Evolutionary conservation across 2,888 invertebrate species (phyloP), one percentile per base, ranked within the genome.

Genomic region (Acanthosepion lycidas): DNA sequence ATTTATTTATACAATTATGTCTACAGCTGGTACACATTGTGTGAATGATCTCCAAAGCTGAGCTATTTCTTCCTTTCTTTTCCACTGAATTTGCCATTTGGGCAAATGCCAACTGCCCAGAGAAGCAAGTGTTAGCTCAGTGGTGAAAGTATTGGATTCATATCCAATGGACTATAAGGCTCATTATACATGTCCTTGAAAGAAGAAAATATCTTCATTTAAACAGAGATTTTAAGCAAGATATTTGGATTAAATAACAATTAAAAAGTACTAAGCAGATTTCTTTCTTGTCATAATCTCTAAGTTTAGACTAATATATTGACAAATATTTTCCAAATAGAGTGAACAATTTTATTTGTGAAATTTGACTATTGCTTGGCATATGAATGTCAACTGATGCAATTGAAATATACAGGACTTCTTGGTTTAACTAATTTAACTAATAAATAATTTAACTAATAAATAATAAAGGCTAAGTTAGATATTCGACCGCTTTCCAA

Each of bases 1-100:
- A 78, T 78, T 78, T 78, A 78, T 78, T 78, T 78, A 78, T 78
- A 78, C 78, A 78, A 78, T 78, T 78, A 78, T 78, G n/a, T 78
- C 78, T 78, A 78, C 78, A 78, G 78, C 78, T 78, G 78, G 78
- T n/a, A 33, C 15, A n/a, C n/a, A 78, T 78, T 78, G 78, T 78
- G 78, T 78, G 78, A n/a, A 78, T n/a, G 78, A 78, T 33, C 78
- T n/a, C 78, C 23, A 33, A 78, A 33, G n/a, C 78, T 33, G n/a
- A 78, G n/a, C 12, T 78, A 78, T 28, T 78, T n/a, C 8, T 12
- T 8, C 64, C 28, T 18, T 18, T 18, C 12, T n/a, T 12, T 12
- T 12, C 78, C n/a, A 78, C n/a, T 78, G 78, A 78, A 23, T 59
- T 59, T 59, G 59, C 23, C 23, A 59, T 59, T 23, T 59, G 59